Evolutionary conservation across 2,113 vertebrate species (phyloP).

Genomic region (Oncorhynchus gorbuscha): DNA sequence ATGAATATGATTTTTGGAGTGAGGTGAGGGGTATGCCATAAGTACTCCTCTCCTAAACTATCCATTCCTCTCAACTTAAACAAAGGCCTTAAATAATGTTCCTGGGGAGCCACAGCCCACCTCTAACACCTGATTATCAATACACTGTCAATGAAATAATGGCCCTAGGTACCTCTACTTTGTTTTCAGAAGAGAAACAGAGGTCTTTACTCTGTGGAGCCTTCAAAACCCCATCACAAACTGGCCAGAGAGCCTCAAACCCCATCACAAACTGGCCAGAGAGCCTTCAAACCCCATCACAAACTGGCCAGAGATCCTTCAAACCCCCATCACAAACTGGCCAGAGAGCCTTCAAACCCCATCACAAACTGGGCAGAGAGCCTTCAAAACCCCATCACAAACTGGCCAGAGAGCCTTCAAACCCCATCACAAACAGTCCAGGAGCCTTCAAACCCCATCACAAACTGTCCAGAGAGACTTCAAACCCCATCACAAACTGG

Average conservation of each 20-base stretch:
- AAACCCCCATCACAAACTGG: constrained; percentile 2
- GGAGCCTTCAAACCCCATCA: background rate
- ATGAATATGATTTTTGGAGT: background rate
- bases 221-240: background rate
- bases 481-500: constrained; percentile 1
- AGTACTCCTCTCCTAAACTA: background rate
- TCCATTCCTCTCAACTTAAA: too few species aligned
- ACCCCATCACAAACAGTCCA: background rate
- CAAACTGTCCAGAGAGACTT: background rate
- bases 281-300: background rate
- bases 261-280: background rate
- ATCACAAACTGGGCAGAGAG: background rate
- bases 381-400: background rate
- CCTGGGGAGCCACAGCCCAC: too few species aligned
- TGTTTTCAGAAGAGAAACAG: too few species aligned
- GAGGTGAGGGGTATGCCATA: background rate
- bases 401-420: background rate
- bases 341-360: background rate
- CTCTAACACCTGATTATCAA: too few species aligned
- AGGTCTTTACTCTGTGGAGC: background rate
- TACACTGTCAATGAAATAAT: too few species aligned
- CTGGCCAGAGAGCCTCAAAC: background rate
- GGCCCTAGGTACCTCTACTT: too few species aligned
- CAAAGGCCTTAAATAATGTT: too few species aligned
- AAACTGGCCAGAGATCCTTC: background rate